Base-by-base conservation (phyloP, 2,888 invertebrate species). In the Mythimna lalbum region DNA sequence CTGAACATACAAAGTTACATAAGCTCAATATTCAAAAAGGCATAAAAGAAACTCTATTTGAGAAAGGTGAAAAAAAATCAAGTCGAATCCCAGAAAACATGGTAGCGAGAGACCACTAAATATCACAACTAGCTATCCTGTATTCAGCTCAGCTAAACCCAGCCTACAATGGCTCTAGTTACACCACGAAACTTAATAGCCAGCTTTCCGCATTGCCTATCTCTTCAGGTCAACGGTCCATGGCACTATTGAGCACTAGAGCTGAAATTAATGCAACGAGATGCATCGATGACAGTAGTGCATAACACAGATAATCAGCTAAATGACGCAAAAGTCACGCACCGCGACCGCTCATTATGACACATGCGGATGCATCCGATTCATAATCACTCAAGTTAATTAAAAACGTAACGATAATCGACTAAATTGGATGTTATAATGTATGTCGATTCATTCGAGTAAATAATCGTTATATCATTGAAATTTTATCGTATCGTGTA, bases 351-450 rank as follows among this genome's bases (percentile, higher is more conserved):
- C 65, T 79, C 83, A 85, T 84, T 87, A 86, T 83, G 81, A 76
- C 85, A 87, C 63, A 87, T 73, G 70, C 84, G 86, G 85, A 84
- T 73, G 68, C 69, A 74, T 78, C 65, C 67, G 65, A 79, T 67
- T 78, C 77, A 76, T 78, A 72, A 78, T 77, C 69, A 27, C 56
- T 50, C 61, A 36, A 31, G 31, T 73, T 71, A 75, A 82, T 81
- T 74, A 73, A 33, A n/a, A 70, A 67, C 70, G 67, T 67, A 78
- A 78, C 62, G 56, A 65, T 77, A 55, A 77, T 70, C 69, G 49
- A 52, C 9, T 78, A 55, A 68, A 61, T 72, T 75, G 9, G 47
- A 73, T 77, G 23, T 43, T 56, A 68, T 81, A 64, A 73, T 76
- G 31, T 55, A 21, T 64, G 60, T 77, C 31, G 52, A 62, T 63